phyloP scores from a whole-genome alignment of 2,113 vertebrate genomes.

The Fukomys damarensis region DNA sequence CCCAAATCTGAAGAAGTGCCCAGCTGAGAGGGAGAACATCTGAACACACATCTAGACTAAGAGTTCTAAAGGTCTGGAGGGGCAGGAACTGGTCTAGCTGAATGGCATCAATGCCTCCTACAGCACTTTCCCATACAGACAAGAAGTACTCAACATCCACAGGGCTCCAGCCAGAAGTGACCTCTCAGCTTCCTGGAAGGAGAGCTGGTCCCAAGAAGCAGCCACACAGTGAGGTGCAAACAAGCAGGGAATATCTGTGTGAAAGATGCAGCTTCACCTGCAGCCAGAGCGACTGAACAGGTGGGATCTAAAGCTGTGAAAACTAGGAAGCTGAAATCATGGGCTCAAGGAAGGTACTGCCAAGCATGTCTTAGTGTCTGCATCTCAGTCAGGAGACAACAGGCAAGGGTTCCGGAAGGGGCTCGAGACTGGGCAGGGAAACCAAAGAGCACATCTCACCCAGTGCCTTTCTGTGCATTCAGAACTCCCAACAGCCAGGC shows the following conservation, averaged over 20 bases:
- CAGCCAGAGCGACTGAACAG: not conserved
- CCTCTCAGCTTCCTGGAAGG: not conserved
- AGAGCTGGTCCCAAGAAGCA: not conserved
- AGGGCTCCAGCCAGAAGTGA: not conserved
- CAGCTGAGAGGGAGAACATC: too few relatives aligned
- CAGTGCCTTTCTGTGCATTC: rapidly evolving
- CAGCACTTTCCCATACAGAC: not conserved
- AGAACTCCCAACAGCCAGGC: not conserved
- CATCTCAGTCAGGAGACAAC: not conserved
- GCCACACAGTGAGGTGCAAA: not conserved
- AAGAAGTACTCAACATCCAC: not conserved
- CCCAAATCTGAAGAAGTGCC: not conserved
- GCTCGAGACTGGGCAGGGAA: not conserved
- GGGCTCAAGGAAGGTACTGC: not conserved
- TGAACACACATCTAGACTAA: not conserved
- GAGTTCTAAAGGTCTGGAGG: not conserved
- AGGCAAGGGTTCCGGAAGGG: not conserved
- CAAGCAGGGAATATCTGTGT: not conserved
- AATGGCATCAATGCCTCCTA: not conserved
- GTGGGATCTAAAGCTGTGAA: not conserved
- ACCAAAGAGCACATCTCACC: not conserved
- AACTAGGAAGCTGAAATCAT: not conserved
- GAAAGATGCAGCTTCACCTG: not conserved
- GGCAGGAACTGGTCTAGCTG: not conserved
- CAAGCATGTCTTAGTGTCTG: not conserved